A percentile compares a stretch with the other conserved stretches of the same genome.
These are phyloP conservation scores for Rhinolophus ferrumequinum DNA, from an alignment of 2,113 vertebrate species.

Conservation along the genomic window DNA sequence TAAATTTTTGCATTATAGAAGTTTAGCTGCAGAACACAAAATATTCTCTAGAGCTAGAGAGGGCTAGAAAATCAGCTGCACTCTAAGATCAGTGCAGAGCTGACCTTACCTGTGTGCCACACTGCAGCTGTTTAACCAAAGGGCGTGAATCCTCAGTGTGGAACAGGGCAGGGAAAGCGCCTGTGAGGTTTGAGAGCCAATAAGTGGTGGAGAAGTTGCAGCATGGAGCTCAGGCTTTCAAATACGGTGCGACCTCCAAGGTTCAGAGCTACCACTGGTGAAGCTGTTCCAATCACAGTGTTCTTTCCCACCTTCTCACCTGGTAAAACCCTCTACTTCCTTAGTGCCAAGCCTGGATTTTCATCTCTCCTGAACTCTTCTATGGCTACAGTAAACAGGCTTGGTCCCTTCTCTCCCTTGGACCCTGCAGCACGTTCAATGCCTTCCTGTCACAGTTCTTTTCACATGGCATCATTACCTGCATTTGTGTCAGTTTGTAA, in stretches of 20 bases:
- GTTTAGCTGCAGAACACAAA: constrained; percentile 63
- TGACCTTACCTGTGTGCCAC: constrained; percentile 83
- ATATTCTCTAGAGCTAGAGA: constrained; percentile 66
- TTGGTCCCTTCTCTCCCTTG: neutral
- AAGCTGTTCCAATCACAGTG: neutral
- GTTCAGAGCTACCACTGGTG: neutral
- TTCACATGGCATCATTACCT: neutral
- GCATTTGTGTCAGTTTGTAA: neutral
- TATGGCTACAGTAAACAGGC: neutral
- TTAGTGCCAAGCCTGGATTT: neutral
- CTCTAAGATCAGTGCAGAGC: constrained; percentile 82
- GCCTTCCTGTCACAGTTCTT: neutral
- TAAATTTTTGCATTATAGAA: constrained; percentile 43
- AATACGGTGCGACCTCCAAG: neutral
- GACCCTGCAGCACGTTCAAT: neutral
- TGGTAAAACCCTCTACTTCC: neutral
- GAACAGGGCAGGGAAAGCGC: constrained; percentile 84
- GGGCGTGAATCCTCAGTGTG: constrained; percentile 81
- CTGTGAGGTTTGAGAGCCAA: neutral
- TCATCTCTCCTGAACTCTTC: neutral
- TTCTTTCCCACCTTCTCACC: neutral
- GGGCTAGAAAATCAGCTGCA: constrained; percentile 79
- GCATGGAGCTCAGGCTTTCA: neutral
- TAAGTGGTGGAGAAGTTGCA: neutral
- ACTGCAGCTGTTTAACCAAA: constrained; percentile 85